Evolutionary conservation across 2,888 invertebrate species (phyloP), one percentile per base, ranked within the genome.

Genomic region (Lasioglossum zephyrum): DNA sequence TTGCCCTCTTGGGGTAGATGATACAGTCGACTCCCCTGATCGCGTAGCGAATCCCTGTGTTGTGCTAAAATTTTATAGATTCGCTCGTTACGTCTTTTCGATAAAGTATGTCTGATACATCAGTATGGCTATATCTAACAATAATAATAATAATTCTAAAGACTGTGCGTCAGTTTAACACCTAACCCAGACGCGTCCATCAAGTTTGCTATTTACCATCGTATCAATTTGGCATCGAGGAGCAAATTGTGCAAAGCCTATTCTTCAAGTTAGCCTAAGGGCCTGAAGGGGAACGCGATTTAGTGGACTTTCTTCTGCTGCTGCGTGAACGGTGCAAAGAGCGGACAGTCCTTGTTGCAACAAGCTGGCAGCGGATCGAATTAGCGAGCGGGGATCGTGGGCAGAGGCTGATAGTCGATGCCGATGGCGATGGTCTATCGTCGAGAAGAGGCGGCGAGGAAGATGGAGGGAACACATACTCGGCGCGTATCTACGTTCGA

Each of bases 371-470:
- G 69, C 73, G 60, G 53, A 44, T 41, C 41, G 41, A 66, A 79
- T 57, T 69, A 69, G 69, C 70, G 66, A 60, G 79, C 31, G 39
- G 66, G 39, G 66, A 66, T 47, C 80, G 90, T 81, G 82, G 82
- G 82, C 69, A 88, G 80, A 86, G 88, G 81, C 72, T 84, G 88
- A 89, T 86, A 88, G 86, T 82, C 79, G 88, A 84, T 85, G 89
- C 82, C 75, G 81, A 89, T 87, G 85, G 79, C 82, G 88, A 83
- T 90, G 81, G 86, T 85, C 82, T 85, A 86, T 82, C 82, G 57
- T 18, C 69, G 49, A 76, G 81, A 79, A 82, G 86, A 81, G 85
- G 75, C 76, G 80, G 86, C 84, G 22, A 63, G 63, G 81, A 57
- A 73, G 77, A 75, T 36, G 79, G 72, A 73, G 78, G 80, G 86